phyloP scores from a whole-genome alignment of 2,113 vertebrate genomes.

The Percopsis transmontana region DNA sequence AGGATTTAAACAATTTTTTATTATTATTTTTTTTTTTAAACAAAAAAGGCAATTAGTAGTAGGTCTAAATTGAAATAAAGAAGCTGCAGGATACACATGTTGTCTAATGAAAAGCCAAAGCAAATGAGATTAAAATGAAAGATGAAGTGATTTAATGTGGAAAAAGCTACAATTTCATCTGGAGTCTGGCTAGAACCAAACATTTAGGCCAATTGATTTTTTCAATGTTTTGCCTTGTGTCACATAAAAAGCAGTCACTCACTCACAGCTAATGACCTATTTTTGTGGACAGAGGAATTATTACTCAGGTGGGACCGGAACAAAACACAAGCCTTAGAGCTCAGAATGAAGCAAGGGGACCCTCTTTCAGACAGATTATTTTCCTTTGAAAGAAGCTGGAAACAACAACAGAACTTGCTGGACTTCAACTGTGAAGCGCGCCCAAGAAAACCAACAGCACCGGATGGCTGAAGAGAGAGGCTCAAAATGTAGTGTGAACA shows the following conservation, averaged over 20 bases:
- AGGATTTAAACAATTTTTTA: too few relatives aligned
- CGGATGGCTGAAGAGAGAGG: background rate
- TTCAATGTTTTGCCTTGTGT: background rate
- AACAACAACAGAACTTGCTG: constrained; percentile 3
- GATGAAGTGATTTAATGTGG: background rate
- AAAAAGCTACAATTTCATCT: background rate
- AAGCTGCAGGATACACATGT: background rate
- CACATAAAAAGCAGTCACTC: background rate
- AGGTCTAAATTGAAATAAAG: background rate
- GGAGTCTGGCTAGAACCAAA: background rate
- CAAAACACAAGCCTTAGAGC: constrained; percentile 32
- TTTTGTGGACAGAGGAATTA: constrained; percentile 2
- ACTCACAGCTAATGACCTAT: background rate
- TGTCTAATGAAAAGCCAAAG: constrained; percentile 24
- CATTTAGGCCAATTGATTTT: background rate
- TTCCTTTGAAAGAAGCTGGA: background rate
- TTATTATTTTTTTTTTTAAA: too few relatives aligned
- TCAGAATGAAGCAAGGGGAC: too few relatives aligned
- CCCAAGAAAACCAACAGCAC: constrained; percentile 14
- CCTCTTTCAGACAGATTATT: too few relatives aligned
- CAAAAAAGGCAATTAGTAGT: constrained; percentile 21
- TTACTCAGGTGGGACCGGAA: background rate
- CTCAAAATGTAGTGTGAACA: background rate
- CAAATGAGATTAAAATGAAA: constrained; percentile 31
- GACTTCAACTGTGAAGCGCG: background rate